Conservation (phyloP, 2,797 vertebrate genomes). For the Oreochromis grahami region DNA sequence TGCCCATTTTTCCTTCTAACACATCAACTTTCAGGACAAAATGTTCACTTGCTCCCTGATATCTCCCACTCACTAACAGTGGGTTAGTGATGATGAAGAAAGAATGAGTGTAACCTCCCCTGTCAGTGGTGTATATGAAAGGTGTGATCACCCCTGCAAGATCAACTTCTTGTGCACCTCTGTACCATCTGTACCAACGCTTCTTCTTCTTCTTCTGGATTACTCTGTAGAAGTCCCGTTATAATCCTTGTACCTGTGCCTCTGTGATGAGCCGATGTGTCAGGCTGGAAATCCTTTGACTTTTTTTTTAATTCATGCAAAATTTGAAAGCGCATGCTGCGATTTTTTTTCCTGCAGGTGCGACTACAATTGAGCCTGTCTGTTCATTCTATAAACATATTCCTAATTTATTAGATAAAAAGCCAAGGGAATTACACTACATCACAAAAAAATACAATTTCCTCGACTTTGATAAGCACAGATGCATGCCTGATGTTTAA, state of each 20-base stretch:
- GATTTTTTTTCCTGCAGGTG: neutral
- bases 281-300: neutral
- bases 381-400: neutral
- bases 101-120: neutral
- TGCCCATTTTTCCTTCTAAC: neutral
- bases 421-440: too few species aligned
- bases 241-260: neutral
- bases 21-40: neutral
- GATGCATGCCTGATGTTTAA: neutral
- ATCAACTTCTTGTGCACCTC: neutral
- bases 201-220: neutral
- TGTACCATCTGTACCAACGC: neutral
- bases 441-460: neutral
- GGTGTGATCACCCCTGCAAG: neutral
- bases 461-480: neutral
- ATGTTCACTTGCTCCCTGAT: neutral
- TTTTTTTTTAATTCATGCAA: neutral
- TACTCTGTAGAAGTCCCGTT: neutral
- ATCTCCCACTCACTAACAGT: neutral
- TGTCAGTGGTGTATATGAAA: neutral
- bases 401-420: neutral
- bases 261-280: neutral
- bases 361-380: neutral
- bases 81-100: neutral
- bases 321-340: neutral